Conservation (phyloP, 2,113 vertebrate species). For the Clarias batrachus region DNA sequence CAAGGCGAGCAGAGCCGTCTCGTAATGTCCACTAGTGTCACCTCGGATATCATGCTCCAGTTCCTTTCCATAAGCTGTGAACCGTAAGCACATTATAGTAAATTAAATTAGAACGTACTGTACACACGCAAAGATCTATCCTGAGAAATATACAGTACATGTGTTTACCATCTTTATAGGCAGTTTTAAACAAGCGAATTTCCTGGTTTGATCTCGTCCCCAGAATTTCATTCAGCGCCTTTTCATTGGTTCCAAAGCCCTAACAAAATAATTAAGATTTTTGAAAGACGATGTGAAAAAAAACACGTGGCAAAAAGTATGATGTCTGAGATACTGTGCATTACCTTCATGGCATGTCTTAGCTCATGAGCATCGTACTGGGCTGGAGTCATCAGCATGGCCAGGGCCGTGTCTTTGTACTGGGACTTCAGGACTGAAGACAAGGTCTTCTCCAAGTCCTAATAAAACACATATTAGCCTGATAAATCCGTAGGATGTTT, state of each 20-base stretch:
- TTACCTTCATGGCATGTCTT: constrained; percentile 66
- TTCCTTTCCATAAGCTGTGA: constrained; percentile 37
- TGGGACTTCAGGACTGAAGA: constrained; percentile 77
- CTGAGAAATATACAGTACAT: neutral
- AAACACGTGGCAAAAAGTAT: neutral
- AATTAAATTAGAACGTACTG: neutral
- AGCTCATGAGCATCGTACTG: constrained; percentile 84
- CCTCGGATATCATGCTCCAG: constrained; percentile 43
- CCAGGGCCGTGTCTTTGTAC: constrained; percentile 79
- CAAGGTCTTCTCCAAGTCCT: constrained; percentile 78
- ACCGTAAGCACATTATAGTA: neutral
- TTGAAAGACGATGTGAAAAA: neutral
- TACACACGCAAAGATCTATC: neutral
- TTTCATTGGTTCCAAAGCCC: constrained; percentile 85
- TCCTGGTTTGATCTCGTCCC: constrained; percentile 80
- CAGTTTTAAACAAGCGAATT: constrained; percentile 73
- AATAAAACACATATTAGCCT: neutral
- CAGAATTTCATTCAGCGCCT: constrained; percentile 83
- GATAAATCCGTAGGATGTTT: neutral
- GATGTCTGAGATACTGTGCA: neutral
- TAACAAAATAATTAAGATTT: constrained; percentile 52
- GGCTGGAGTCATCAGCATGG: constrained; percentile 82
- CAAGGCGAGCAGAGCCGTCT: constrained; percentile 41
- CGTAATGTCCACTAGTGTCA: constrained; percentile 31
- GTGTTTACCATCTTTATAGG: constrained; percentile 77